Evolutionary conservation across 2,113 vertebrate genomes (phyloP), one percentile per base, ranked within the genome.

Genomic region (Catharus fuscescens): DNA sequence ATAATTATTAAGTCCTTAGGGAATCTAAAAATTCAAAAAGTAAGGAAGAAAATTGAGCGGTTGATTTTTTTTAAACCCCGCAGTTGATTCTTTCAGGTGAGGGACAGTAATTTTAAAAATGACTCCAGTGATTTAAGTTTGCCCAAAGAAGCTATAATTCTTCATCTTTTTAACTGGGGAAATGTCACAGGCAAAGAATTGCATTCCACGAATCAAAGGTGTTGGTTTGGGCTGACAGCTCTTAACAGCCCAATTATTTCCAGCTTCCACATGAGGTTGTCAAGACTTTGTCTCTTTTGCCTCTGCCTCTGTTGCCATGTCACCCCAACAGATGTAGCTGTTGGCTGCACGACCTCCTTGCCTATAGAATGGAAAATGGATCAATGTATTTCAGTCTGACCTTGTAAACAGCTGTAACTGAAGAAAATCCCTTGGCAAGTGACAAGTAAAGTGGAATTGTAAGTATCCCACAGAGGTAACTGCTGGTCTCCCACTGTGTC

Each of bases 241-340:
- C 19, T 45, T 88, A 48, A 48, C 1, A 70, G 20, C 38, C 52
- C 14, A 4, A 2, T 62, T 61, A 84, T 80, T 91, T 74, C 47
- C 65, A 66, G 38, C 44, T 85, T 62, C 12, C 20, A 8, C 13
- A 21, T 13, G 12, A 47, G 12, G 14, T 65, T 78, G 16, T 72
- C 59, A 60, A 73, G 47, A 24, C 8, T 52, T 1, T 14, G 1
- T n/a, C 14, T 44, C 19, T 86, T 62, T 77, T 70, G n/a, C 38
- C 28, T 20, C 29, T n/a, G 1, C 32, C 66, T 31, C 38, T 87
- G 34, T 44, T 82, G 24, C 14, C 0, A 0, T 20, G 18, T 62
- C 64, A 26, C n/a, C 26, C 18, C 10, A 60, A 7, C 24, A 28
- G 31, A 24, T n/a, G n/a, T n/a, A n/a, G n/a, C n/a, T n/a, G n/a